These are phyloP conservation scores for Gadopsis marmoratus DNA, from an alignment of 2,797 vertebrate genomes.

Conservation along the genomic window DNA sequence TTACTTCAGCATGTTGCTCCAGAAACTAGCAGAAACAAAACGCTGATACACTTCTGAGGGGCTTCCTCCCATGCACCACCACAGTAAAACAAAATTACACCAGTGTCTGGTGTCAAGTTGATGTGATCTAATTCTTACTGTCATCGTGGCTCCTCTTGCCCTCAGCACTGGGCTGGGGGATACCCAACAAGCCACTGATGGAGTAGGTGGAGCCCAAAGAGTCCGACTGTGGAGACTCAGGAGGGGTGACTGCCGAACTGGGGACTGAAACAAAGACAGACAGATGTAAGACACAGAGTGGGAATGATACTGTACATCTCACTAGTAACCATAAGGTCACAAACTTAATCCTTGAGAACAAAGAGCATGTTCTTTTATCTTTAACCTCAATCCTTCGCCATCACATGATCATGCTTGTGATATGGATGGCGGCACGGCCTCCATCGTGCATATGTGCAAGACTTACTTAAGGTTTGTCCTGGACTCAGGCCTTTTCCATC, in stretches of 20 bases:
- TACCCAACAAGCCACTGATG: constrained; percentile 92
- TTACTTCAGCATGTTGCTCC: not conserved
- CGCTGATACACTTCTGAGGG: not conserved
- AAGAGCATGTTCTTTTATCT: constrained; percentile 35
- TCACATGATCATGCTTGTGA: constrained; percentile 15
- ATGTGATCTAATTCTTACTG: constrained; percentile 84
- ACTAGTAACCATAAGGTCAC: constrained; percentile 14
- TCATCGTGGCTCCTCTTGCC: constrained; percentile 93
- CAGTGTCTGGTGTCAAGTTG: not conserved
- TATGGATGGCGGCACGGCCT: not conserved
- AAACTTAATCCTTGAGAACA: constrained; percentile 51
- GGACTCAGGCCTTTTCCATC: constrained; percentile 92
- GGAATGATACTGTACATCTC: constrained; percentile 25
- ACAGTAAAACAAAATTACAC: not conserved
- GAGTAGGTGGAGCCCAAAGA: constrained; percentile 94
- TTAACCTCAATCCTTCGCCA: constrained; percentile 59
- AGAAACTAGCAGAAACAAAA: not conserved
- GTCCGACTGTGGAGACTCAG: constrained; percentile 92
- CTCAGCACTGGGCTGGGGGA: constrained; percentile 85
- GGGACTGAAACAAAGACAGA: constrained; percentile 83
- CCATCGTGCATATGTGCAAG: constrained; percentile 20
- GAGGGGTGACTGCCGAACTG: constrained; percentile 93
- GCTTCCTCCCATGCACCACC: not conserved
- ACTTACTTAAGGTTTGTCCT: constrained; percentile 92
- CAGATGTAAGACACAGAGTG: constrained; percentile 31